phyloP scores from a whole-genome alignment of 2,888 invertebrate species.

The Mimumesa dahlbomi region DNA sequence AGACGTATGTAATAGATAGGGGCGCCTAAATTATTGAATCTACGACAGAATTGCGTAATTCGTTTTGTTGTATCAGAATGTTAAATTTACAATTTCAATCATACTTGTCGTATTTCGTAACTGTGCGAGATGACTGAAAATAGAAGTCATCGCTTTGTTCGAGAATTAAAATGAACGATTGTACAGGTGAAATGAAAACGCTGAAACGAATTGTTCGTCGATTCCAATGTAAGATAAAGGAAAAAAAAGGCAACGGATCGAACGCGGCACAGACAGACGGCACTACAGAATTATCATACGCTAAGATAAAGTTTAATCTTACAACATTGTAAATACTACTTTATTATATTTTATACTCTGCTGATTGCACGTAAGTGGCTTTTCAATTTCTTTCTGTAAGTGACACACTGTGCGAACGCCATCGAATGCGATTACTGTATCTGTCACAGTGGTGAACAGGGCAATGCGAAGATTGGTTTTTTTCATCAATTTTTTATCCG shows the following conservation, averaged over 20 bases:
- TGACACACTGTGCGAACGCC: slow-evolving; percentile 27
- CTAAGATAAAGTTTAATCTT: slow-evolving; percentile 51
- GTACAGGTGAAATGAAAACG: neutral
- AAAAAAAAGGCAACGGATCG: slow-evolving; percentile 16
- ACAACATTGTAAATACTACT: slow-evolving; percentile 55
- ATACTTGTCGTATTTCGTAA: too few relatives aligned
- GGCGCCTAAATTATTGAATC: too few relatives aligned
- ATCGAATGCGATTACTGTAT: slow-evolving; percentile 30
- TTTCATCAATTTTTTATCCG: slow-evolving; percentile 1
- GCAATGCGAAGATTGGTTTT: slow-evolving; percentile 26
- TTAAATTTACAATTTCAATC: too few relatives aligned
- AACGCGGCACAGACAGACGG: slow-evolving; percentile 53
- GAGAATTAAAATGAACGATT: too few relatives aligned
- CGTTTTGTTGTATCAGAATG: too few relatives aligned
- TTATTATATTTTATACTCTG: slow-evolving; percentile 64
- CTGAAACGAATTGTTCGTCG: slow-evolving; percentile 1
- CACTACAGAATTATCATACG: slow-evolving; percentile 50
- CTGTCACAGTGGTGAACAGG: slow-evolving; percentile 30
- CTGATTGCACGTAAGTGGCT: slow-evolving; percentile 58
- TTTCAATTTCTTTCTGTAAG: slow-evolving; percentile 54
- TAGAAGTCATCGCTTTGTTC: too few relatives aligned
- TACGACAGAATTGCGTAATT: too few relatives aligned
- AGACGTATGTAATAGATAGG: too few relatives aligned
- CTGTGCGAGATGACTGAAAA: too few relatives aligned
- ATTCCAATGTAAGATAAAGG: slow-evolving; percentile 10